Base-by-base conservation (phyloP, 2,797 vertebrate genomes). In the Kryptolebias ocellatus region DNA sequence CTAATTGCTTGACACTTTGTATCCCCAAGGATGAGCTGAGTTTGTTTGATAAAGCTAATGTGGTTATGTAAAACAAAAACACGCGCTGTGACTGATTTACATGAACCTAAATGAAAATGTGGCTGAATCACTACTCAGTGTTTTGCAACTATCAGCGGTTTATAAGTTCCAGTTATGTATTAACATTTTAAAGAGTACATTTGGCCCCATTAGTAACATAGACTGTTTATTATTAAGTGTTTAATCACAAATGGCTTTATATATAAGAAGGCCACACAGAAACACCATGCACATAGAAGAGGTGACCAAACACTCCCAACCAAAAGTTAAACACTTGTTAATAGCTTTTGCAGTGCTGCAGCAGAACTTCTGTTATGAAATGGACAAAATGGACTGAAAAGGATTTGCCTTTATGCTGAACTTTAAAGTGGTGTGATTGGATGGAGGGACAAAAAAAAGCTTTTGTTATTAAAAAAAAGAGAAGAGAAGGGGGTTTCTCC, bases 321-420 rank as follows among this genome's bases (percentile, higher is more conserved):
- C 85, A 95, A 92, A 95, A 93, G 95, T 95, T 93, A 95, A 96
- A 93, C 92, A 90, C 94, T 94, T 93, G 90, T 95, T 95, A 95
- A 94, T 95, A 95, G 93, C 89, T 91, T 92, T 90, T 89, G 90
- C 75, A 3, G 83, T 84, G 83, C 80, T 78, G 86, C 78, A 82
- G 78, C 92, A 86, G 87, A 93, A 89, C 80, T 77, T 93, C 90
- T 88, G 91, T 93, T 92, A 88, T 10, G 74, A 61, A 24, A 24
- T 72, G 28, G 49, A 89, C 90, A 89, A 94, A 91, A 80, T 88
- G 82, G 81, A 64, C 85, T 92, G 85, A 90, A 93, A 93, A 71
- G 92, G 89, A 86, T 86, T 89, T 83, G 87, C 90, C 87, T 92
- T 91, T 91, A 90, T 91, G 90, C 84, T 81, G 78, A 78, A 76